Conservation (phyloP, 2,797 vertebrate genomes). For the Gambusia yucatana region DNA sequence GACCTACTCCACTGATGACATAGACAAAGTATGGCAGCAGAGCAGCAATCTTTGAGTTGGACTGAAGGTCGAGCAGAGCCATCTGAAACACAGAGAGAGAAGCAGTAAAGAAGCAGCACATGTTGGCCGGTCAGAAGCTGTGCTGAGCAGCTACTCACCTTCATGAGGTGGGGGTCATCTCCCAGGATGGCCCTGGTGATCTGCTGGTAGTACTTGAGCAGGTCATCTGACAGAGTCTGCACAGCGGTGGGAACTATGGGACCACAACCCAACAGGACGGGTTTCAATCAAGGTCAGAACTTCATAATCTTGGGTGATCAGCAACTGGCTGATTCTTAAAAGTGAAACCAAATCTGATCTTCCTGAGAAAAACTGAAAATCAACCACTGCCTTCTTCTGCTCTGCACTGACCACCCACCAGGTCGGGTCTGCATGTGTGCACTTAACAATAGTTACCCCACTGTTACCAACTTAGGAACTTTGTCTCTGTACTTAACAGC, state of each 20-base stretch:
- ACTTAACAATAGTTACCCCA: too few relatives aligned
- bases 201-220: constrained; percentile 94
- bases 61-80: constrained; percentile 92
- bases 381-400: not conserved
- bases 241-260: constrained; percentile 88
- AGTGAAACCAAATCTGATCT: not conserved
- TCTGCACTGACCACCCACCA: not conserved
- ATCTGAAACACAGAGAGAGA: constrained; percentile 73
- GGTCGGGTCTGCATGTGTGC: too few relatives aligned
- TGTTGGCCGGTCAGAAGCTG: rapidly evolving
- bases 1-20: constrained; percentile 92
- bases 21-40: constrained; percentile 96
- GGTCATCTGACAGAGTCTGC: constrained; percentile 89
- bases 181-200: constrained; percentile 91
- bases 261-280: not conserved
- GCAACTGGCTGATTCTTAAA: not conserved
- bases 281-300: not conserved
- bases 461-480: too few relatives aligned
- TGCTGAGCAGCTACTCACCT: constrained; percentile 72
- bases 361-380: not conserved
- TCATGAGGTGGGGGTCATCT: constrained; percentile 93
- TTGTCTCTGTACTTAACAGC: too few relatives aligned
- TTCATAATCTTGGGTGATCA: not conserved
- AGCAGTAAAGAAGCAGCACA: rapidly evolving
- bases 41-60: constrained; percentile 93